phyloP scores from a whole-genome alignment of 37 sponge, comb jelly and placozoan species.

The Chondrosia reniformis region DNA sequence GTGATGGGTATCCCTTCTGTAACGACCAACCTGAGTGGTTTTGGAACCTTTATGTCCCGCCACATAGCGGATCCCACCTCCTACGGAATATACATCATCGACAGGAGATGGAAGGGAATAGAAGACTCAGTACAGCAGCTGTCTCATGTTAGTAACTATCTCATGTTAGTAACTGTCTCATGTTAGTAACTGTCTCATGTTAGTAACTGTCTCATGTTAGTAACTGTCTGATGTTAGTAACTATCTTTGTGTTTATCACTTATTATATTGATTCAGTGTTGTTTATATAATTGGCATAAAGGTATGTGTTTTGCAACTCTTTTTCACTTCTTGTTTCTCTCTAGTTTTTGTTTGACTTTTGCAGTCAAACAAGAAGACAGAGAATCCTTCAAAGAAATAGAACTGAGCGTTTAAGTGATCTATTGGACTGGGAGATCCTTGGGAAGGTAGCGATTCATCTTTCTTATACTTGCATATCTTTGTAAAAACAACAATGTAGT shows the following conservation, averaged over 20 bases:
- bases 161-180: not conserved
- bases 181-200: too few relatives aligned
- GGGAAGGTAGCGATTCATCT: conserved; percentile 44
- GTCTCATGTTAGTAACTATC: conserved; percentile 52
- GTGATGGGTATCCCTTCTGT: conserved; percentile 98
- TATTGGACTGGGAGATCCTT: conserved; percentile 91
- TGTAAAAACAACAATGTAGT: too few relatives aligned
- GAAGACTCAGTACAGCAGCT: conserved; percentile 90
- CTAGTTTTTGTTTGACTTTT: conserved; percentile 85
- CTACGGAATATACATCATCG: conserved; percentile 98
- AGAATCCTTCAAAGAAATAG: conserved; percentile 96
- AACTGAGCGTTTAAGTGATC: conserved; percentile 93
- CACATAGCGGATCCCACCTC: conserved; percentile 89
- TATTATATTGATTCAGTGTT: too few relatives aligned
- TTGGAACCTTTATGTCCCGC: conserved; percentile 94
- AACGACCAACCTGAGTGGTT: conserved; percentile 97
- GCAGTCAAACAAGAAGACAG: conserved; percentile 78
- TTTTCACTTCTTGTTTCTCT: not conserved
- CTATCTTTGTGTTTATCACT: too few relatives aligned
- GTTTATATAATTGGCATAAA: too few relatives aligned
- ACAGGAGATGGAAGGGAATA: conserved; percentile 71
- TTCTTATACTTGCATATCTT: too few relatives aligned
- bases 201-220: too few relatives aligned
- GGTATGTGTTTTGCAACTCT: not conserved
- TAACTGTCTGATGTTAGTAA: too few relatives aligned